Conservation (phyloP, 2,113 vertebrate species). For the Corythornis vintsioides region DNA sequence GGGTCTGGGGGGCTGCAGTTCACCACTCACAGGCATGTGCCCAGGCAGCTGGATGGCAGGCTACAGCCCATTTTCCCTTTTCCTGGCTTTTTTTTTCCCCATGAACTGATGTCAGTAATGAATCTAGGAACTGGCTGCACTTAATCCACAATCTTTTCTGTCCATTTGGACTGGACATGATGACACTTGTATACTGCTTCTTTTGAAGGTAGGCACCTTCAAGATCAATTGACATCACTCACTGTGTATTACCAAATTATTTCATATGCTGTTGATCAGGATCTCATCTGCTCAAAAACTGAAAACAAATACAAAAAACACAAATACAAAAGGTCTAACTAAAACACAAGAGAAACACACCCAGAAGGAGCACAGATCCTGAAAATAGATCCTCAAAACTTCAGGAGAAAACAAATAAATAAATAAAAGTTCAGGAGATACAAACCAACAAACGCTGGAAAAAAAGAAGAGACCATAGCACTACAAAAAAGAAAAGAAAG, state of each 20-base stretch:
- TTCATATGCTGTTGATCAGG: neutral
- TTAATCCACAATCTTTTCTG: neutral
- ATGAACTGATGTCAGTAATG: neutral
- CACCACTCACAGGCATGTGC: fast-evolving
- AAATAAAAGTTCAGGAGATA: neutral
- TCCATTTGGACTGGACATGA: neutral
- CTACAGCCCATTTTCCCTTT: neutral
- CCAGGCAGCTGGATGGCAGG: neutral
- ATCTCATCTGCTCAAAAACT: neutral
- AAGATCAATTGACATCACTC: neutral
- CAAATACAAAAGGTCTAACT: neutral
- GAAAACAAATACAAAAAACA: neutral
- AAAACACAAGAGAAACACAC: neutral
- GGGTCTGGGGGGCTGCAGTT: neutral
- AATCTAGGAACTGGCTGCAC: neutral
- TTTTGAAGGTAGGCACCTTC: neutral
- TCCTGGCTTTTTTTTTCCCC: fast-evolving
- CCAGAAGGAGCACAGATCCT: neutral
- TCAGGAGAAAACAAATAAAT: neutral
- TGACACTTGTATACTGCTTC: neutral
- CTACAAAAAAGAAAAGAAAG: neutral
- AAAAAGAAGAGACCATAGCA: neutral
- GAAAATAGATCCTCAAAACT: neutral
- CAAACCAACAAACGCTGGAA: neutral
- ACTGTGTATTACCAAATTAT: neutral